A percentile compares a stretch with the other conserved stretches of the same genome.
phyloP scores from a whole-genome alignment of 35 echinoderm and acorn worm species.

The Heliocidaris tuberculata region DNA sequence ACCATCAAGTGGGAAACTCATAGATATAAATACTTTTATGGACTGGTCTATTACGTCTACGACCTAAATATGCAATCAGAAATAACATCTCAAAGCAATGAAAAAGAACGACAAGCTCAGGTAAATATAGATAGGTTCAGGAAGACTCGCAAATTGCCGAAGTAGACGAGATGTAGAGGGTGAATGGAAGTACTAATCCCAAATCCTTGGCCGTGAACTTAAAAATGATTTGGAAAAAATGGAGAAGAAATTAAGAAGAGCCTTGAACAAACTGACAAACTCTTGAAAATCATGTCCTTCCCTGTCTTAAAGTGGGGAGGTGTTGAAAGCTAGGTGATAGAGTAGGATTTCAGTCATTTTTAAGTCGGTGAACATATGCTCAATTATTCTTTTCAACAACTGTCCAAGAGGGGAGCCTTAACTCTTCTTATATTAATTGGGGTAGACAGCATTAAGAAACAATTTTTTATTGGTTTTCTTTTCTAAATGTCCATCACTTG shows the following conservation, averaged over 20 bases:
- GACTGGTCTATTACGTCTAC: neutral
- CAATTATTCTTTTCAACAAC: too few relatives aligned
- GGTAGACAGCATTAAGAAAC: too few relatives aligned
- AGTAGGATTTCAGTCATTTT: neutral
- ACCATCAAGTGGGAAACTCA: neutral
- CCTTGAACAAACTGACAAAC: conserved; percentile 2
- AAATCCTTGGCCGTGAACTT: neutral
- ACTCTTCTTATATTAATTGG: too few relatives aligned
- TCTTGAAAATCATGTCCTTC: neutral
- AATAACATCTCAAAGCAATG: neutral
- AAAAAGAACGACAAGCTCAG: neutral
- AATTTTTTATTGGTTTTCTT: too few relatives aligned
- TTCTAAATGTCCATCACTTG: too few relatives aligned
- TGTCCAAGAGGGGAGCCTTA: too few relatives aligned
- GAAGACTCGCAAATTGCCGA: neutral
- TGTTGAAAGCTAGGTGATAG: conserved; percentile 2
- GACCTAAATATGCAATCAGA: neutral
- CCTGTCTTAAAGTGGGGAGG: neutral
- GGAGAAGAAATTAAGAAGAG: conserved; percentile 1
- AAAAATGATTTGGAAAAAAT: neutral
- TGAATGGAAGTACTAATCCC: neutral
- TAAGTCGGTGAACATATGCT: too few relatives aligned
- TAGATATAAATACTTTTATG: neutral
- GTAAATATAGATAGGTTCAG: conserved; percentile 1
- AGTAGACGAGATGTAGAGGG: neutral